Conservation (phyloP, 2,888 invertebrate species). For the Meghimatium bilineatum region DNA sequence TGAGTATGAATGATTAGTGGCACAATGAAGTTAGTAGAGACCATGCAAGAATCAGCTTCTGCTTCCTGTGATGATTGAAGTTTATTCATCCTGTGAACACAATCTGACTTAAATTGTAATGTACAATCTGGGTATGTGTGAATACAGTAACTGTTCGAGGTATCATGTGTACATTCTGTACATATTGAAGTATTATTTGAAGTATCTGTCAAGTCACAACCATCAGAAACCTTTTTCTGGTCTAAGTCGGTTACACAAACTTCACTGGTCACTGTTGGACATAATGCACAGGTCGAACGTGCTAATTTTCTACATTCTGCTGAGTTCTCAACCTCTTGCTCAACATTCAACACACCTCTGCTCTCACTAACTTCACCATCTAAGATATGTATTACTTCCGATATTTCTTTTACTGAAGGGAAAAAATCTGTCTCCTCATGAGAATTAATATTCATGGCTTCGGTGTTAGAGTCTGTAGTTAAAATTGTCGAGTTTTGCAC, state of each 20-base stretch:
- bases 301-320: too few relatives aligned
- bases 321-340: constrained; percentile 15
- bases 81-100: background rate
- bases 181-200: background rate
- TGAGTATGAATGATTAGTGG: background rate
- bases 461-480: background rate
- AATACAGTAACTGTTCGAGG: background rate
- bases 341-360: constrained; percentile 1
- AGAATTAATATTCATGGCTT: background rate
- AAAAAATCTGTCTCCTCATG: background rate
- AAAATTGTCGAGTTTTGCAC: constrained; percentile 3
- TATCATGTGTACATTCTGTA: background rate
- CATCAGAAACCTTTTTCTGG: background rate
- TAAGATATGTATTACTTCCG: background rate
- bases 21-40: background rate
- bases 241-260: background rate
- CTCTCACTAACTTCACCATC: background rate
- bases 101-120: background rate
- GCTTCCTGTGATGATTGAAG: background rate
- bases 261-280: background rate
- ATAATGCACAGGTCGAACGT: background rate
- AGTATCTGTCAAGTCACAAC: background rate
- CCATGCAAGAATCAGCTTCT: background rate
- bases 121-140: background rate
- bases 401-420: background rate